phyloP scores from a whole-genome alignment of 2,888 invertebrate genomes.

The Agapostemon virescens region DNA sequence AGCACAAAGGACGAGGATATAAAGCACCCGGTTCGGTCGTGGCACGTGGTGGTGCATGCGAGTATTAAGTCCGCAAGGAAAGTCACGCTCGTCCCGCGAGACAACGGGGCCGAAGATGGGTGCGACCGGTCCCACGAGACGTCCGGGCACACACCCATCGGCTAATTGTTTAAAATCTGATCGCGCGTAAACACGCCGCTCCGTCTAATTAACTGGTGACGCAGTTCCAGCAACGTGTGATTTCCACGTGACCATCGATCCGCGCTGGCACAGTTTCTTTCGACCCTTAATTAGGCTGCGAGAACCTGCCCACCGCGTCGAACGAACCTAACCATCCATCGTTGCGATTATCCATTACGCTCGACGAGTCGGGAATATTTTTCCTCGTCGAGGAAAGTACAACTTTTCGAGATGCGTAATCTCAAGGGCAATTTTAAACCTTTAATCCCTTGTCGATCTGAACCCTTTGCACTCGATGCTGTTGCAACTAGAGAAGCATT shows the following conservation, averaged over 20 bases:
- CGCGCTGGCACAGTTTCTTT: slow-evolving; percentile 45
- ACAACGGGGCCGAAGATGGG: slow-evolving; percentile 66
- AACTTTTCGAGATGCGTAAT: no score
- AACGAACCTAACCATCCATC: no score
- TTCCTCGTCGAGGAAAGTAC: no score
- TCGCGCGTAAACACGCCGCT: slow-evolving; percentile 58
- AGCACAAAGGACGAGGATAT: slow-evolving; percentile 66
- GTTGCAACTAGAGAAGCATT: no score
- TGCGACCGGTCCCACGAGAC: slow-evolving; percentile 74
- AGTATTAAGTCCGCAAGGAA: slow-evolving; percentile 65
- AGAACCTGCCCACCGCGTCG: neutral
- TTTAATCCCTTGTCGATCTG: no score
- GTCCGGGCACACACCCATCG: slow-evolving; percentile 68
- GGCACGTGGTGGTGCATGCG: slow-evolving; percentile 68
- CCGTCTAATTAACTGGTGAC: slow-evolving; percentile 61
- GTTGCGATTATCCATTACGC: no score
- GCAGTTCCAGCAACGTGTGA: slow-evolving; percentile 55
- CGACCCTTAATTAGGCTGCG: slow-evolving; percentile 40
- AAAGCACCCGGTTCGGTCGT: slow-evolving; percentile 58
- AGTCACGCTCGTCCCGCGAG: slow-evolving; percentile 72
- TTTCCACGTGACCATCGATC: slow-evolving; percentile 61
- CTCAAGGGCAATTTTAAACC: no score
- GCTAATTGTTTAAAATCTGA: slow-evolving; percentile 77
- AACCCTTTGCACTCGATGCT: no score
- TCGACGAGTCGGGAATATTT: no score